Base-by-base conservation (phyloP, 2,888 invertebrate genomes). In the Drosophila testacea region DNA sequence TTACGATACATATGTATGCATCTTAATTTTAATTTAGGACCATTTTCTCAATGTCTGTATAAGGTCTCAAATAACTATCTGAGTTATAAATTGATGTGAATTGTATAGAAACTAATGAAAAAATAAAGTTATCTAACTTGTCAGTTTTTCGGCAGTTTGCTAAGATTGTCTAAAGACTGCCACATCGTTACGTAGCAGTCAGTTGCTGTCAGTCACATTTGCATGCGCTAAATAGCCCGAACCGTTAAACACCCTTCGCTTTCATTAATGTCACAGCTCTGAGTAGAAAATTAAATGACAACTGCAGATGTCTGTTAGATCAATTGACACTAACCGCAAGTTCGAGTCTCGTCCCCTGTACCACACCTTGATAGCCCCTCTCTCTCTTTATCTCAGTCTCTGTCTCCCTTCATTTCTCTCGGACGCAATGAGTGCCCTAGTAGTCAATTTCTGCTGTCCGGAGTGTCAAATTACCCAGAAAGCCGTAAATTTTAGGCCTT, bases 401-500 rank as follows among this genome's bases (percentile, higher is more conserved):
- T 27, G 30, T 16, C n/a, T 36, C 36, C 16, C 5, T 11, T 9
- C 5, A 28, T 9, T 52, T 46, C n/a, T 28, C 39, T 22, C 7
- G 10, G 51, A 16, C 59, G 54, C 66, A 74, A 63, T 57, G 50
- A 51, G 34, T 41, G 57, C 13, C 28, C 38, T 57, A 59, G 30
- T 36, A 30, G 38, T 67, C 78, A 55, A 60, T 62, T 63, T 70
- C 66, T 60, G 63, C 67, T 81, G 88, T 68, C 88, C 79, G 52
- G 66, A 84, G 89, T 89, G 88, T 89, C 83, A 83, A 83, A 83
- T 83, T 83, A 83, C 89, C 89, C 83, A 83, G 83, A 83, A 83
- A 89, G 85, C 85, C 88, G 83, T 89, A 87, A 87, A 83, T 83
- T 83, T 89, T 73, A 79, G 79, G 67, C 83, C 83, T 84, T 81